A percentile compares a stretch with the other conserved stretches of the same genome.
Evolutionary conservation across 2,888 invertebrate genomes (phyloP).

Genomic region (Drosophila fungiperda): DNA sequence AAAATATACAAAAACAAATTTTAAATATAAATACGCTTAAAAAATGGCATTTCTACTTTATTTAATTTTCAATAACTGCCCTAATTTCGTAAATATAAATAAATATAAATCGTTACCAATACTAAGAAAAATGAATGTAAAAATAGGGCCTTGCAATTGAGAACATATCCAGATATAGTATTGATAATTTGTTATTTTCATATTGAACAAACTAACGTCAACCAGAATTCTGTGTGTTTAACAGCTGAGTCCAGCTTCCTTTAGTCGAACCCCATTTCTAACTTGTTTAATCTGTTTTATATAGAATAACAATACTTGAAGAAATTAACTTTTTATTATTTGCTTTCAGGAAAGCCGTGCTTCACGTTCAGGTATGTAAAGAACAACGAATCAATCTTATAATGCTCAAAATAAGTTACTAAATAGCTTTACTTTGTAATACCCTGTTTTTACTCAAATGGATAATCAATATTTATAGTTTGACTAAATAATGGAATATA

Average conservation of each 20-base stretch:
- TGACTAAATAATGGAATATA: neutral
- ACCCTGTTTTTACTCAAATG: neutral
- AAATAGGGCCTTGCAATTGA: neutral
- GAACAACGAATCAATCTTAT: neutral
- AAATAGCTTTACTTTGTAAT: neutral
- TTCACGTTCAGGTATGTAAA: neutral
- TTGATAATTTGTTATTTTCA: neutral
- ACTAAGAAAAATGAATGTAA: neutral
- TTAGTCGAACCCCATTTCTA: no score
- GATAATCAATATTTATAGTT: neutral
- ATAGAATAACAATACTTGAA: neutral
- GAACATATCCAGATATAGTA: no score
- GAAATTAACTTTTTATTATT: neutral
- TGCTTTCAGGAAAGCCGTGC: neutral
- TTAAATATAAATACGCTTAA: neutral
- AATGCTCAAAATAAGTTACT: neutral
- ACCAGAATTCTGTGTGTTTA: neutral
- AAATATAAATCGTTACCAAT: neutral
- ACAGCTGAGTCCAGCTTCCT: accelerated
- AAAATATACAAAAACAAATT: neutral
- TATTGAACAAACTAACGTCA: neutral
- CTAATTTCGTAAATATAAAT: neutral
- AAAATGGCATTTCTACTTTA: neutral
- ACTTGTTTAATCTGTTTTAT: neutral
- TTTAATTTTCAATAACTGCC: neutral